A percentile compares a stretch with the other conserved stretches of the same genome.
Conservation (phyloP, 2,888 invertebrate species). For the Sminthurides aquaticus region DNA sequence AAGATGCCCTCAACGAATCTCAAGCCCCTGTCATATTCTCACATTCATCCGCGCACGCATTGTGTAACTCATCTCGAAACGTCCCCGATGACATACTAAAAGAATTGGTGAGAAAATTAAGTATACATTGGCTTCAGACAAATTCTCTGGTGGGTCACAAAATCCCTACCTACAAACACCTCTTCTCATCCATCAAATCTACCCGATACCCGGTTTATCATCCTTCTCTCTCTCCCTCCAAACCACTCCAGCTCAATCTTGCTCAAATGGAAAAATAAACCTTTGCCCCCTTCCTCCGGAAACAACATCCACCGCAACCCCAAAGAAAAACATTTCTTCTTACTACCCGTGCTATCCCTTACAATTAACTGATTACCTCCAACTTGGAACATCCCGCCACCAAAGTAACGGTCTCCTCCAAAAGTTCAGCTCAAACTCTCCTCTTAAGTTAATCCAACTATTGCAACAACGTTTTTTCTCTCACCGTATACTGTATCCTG, state of each 20-base stretch:
- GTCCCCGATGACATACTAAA: slow-evolving; percentile 57
- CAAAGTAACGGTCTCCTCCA: not conserved
- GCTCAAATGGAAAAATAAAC: not conserved
- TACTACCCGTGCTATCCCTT: not conserved
- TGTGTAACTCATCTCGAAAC: slow-evolving; percentile 57
- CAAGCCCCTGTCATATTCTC: slow-evolving; percentile 48
- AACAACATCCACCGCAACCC: too few species aligned
- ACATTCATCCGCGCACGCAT: slow-evolving; percentile 57
- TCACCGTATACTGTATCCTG: too few species aligned
- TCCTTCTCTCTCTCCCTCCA: not conserved
- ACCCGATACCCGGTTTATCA: not conserved
- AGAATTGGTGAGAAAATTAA: slow-evolving; percentile 50
- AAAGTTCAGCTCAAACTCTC: not conserved
- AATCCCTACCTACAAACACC: not conserved
- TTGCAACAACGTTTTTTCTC: too few species aligned
- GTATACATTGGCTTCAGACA: not conserved
- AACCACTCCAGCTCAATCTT: not conserved
- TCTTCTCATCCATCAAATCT: not conserved
- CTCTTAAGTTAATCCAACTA: too few species aligned
- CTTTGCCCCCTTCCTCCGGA: not conserved
- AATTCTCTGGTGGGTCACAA: not conserved
- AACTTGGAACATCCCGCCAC: not conserved
- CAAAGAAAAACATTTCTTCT: not conserved
- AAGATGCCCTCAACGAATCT: slow-evolving; percentile 54
- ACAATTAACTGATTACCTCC: not conserved